Base-by-base conservation (phyloP, 2,113 vertebrate species). In the Hippocampus zosterae region DNA sequence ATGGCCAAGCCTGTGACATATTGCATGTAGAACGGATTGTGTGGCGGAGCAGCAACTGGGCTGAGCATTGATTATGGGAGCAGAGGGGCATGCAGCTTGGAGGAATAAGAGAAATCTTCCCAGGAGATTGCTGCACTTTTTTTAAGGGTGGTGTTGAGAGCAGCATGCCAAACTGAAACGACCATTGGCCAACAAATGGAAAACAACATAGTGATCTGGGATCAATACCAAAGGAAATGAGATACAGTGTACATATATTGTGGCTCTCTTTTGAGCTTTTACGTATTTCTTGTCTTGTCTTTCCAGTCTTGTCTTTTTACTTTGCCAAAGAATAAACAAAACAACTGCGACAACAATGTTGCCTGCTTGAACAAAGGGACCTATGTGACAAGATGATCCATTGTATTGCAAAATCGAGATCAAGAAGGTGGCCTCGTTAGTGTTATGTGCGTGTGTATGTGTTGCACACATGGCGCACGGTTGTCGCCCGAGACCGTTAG, bases 111-210 rank as follows among this genome's bases (percentile, higher is more conserved):
- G 78, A 69, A 84, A 78, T 78, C 77, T 76, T 73, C 79, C 85
- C 77, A 73, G 68, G 83, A 89, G 89, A 87, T 77, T 73, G 75
- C 70, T 82, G 85, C 80, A 60, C 82, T 89, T 87, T 71, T 88
- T 87, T 70, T 79, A 44, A 44, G 42, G 1, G 42, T 67, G 69
- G 72, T 59, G 76, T 68, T 85, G 79, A 87, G 84, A 84, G 85
- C 85, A 79, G 87, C 89, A 88, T 89, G 80, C 80, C 75, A 86
- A 89, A 87, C 79, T 87, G 82, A 88, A 87, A 85, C 87, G 85
- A 84, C 83, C 85, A 89, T 87, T 91, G 90, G 90, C 86, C 90
- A 91, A 77, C 84, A 79, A 85, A 89, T 90, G 88, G 85, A 91
- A 91, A 90, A 84, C 87, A 90, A 90, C 87, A 89, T 84, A 90